phyloP scores from a whole-genome alignment of 2,888 invertebrate genomes.

The Chesias legatella region DNA sequence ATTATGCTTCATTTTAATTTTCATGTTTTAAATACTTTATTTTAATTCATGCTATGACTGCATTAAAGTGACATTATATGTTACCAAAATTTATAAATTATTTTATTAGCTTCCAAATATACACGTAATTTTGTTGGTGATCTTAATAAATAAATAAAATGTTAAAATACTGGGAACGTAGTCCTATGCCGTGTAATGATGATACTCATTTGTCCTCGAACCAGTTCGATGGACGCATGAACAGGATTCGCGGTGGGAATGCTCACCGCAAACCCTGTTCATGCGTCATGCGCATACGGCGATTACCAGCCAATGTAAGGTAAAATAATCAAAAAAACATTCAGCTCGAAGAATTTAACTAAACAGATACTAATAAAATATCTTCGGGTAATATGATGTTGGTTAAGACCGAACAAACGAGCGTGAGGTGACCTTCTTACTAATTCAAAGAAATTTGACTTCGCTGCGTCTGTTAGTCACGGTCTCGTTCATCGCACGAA shows the following conservation, averaged over 20 bases:
- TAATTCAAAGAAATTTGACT: slow-evolving; percentile 38
- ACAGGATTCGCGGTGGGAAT: slow-evolving; percentile 66
- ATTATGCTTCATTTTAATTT: too few species aligned
- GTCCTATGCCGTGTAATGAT: slow-evolving; percentile 46
- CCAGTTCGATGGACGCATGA: slow-evolving; percentile 55
- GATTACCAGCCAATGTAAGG: slow-evolving; percentile 49
- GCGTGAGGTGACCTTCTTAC: slow-evolving; percentile 37
- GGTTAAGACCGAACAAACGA: too few species aligned
- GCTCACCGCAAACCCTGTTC: too few species aligned
- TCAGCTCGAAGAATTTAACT: not conserved
- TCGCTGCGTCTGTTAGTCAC: slow-evolving; percentile 52
- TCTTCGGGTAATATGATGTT: too few species aligned
- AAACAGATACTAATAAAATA: not conserved
- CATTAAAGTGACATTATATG: too few species aligned
- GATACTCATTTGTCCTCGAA: slow-evolving; percentile 46
- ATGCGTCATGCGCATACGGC: slow-evolving; percentile 48
- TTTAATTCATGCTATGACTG: too few species aligned
- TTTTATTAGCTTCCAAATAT: too few species aligned
- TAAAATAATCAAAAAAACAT: slow-evolving; percentile 12
- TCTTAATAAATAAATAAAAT: too few species aligned
- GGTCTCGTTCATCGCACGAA: slow-evolving; percentile 60
- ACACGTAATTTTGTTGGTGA: too few species aligned
- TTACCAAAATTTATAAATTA: too few species aligned
- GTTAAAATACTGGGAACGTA: slow-evolving; percentile 16
- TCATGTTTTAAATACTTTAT: too few species aligned